phyloP scores from a whole-genome alignment of 1,140 invertebrate species.

The Drosophila nigrodunni region DNA sequence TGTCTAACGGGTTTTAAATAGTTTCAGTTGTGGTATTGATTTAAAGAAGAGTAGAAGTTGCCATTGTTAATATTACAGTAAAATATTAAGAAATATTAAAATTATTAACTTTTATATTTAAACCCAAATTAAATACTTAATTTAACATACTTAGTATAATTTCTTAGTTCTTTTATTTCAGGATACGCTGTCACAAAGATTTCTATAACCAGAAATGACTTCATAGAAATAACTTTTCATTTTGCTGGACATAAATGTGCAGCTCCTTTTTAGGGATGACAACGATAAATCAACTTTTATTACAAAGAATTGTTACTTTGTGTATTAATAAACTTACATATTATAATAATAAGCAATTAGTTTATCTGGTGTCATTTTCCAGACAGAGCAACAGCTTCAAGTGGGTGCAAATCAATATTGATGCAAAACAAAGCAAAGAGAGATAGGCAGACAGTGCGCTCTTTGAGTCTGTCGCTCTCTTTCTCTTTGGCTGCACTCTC shows the following conservation, averaged over 20 bases:
- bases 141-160: not conserved
- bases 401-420: constrained; percentile 45
- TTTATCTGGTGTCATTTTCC: constrained; percentile 41
- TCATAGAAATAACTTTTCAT: constrained; percentile 28
- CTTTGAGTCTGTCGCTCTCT: constrained; percentile 7
- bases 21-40: not conserved
- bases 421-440: constrained; percentile 22
- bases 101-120: not conserved
- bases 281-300: constrained; percentile 70
- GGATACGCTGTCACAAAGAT: constrained; percentile 11
- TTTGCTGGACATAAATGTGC: constrained; percentile 24
- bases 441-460: constrained; percentile 13
- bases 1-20: not conserved
- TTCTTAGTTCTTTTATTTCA: constrained; percentile 1
- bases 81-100: not conserved
- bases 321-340: constrained; percentile 3
- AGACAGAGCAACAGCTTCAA: constrained; percentile 26
- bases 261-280: constrained; percentile 64
- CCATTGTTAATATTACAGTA: not conserved
- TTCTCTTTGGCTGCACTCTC: constrained; percentile 29
- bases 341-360: constrained; percentile 48
- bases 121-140: no score
- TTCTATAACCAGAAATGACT: constrained; percentile 23
- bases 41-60: not conserved
- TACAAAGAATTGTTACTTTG: constrained; percentile 52